Evolutionary conservation across 2,888 invertebrate species (phyloP).

Genomic region (Tricholauxania praeusta): DNA sequence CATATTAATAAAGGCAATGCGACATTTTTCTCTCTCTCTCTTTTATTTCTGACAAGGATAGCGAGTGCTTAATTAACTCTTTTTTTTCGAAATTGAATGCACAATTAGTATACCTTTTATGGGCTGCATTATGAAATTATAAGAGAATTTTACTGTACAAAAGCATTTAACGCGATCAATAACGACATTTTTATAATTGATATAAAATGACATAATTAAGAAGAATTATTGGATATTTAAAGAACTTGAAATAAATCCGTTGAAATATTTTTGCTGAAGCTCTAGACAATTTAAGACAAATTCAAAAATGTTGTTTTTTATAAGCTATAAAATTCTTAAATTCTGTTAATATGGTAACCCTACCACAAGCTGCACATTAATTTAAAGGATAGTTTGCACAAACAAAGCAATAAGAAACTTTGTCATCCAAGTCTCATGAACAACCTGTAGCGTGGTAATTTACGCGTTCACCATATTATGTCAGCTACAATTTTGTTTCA

Average conservation of each 20-base stretch:
- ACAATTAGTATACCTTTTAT: constrained; percentile 51
- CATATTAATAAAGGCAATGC: constrained; percentile 60
- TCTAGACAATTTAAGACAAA: no score
- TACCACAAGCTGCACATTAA: no score
- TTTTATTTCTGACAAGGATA: not conserved
- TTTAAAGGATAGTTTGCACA: no score
- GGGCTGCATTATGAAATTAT: constrained; percentile 13
- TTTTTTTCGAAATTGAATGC: constrained; percentile 58
- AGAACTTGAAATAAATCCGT: no score
- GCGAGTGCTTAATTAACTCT: constrained; percentile 60
- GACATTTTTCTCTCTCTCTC: constrained; percentile 1
- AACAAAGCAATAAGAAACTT: no score
- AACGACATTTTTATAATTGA: not conserved
- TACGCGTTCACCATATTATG: constrained; percentile 15
- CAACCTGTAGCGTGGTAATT: constrained; percentile 25
- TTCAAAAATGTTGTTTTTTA: no score
- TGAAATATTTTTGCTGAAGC: no score
- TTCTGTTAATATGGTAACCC: no score
- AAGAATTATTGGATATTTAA: no score
- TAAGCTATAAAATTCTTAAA: no score
- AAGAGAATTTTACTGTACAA: constrained; percentile 16
- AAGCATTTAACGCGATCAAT: constrained; percentile 35
- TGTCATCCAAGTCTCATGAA: no score
- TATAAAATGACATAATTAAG: no score
- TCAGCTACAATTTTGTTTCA: constrained; percentile 8